Evolutionary conservation across 1,140 invertebrate genomes (phyloP), one percentile per base, ranked within the genome.

Genomic region (Diachasmimorpha longicaudata): DNA sequence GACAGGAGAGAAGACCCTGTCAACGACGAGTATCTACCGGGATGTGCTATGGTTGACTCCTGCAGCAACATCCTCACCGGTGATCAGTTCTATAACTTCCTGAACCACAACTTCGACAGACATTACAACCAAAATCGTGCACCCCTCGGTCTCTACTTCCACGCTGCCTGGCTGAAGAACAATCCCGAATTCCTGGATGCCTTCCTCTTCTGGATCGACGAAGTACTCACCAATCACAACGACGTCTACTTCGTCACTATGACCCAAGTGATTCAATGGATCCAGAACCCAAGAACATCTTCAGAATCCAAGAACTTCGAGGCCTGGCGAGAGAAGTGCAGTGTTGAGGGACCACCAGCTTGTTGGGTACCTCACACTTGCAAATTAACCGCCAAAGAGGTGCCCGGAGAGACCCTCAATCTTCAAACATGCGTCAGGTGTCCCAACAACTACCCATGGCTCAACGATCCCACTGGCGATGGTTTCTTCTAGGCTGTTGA

Each of bases 211-310:
- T 98, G 97, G 96, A 94, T 99, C 79, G 97, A 98, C 84, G 97
- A 98, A 90, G 93, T 97, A 63, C 88, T 97, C 37, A 90, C 93
- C 75, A 94, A 93, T 73, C 93, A 96, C 89, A 96, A 96, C 75
- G 97, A 99, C 85, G 97, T 98, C 5, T 98, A 97, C 89, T 98
- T 99, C 84, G 96, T 98, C 0, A 98, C 97, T n/a, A 98, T 97
- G 95, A 98, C 96, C 1, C 96, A 97, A 88, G 96, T 98, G 0
- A 97, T 98, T 80, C 96, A 98, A 85, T 98, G 97, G 97, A 97
- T 98, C 85, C 96, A 97, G 84, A 97, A 97, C 83, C 96, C 97
- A 10, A 91, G 94, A 48, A 96, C 95, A 2, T 85, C 96, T 75
- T 91, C 92, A 36, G 95, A 97, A 84, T 93, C 95, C 9, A 96